Evolutionary conservation across 1,140 invertebrate genomes (phyloP), one percentile per base, ranked within the genome.

Genomic region (Campodea augens): DNA sequence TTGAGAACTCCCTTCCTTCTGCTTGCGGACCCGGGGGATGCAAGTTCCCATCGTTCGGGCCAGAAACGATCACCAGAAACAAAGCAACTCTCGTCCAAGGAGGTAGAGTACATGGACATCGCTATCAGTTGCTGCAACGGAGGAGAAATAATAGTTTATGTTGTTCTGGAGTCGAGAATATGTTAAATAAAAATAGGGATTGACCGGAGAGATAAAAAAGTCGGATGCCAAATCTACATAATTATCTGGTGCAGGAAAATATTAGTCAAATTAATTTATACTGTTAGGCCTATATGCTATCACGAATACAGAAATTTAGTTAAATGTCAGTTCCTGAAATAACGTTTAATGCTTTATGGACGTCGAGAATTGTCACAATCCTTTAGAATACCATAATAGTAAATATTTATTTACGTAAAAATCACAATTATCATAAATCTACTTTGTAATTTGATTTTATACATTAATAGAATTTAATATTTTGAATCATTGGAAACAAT

Each of bases 31-130:
- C 56, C 60, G 48, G 65, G 70, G 36, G 60, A 52, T 32, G 67
- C 52, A 49, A 71, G 67, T 5, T 67, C 57, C 88, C 88, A 92
- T 23, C 88, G 66, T 52, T 79, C 74, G 0, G 88, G 86, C 27
- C 65, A 50, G 57, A 90, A 87, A 46, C 70, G 52, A 39, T 75
- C 54, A 1, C 87, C 75, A 24, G 73, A 52, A 19, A 66, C 57
- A 58, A 88, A 91, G 60, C 81, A 72, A 24, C 63, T 55, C 3
- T 66, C 55, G 63, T 85, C 72, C 39, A 82, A 66, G 0, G 85
- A 74, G 37, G 77, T 77, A 4, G 82, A 81, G 53, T 84, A 91
- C 21, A 88, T 63, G 2, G 85, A 90, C 52, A 87, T 66, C 4
- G 87, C 58, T 5, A 89, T 61, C 45, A 85, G 59, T 46, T 78